Percentiles rank a stretch among this genome's conserved stretches.
Conservation (phyloP, 2,113 vertebrate genomes). For the Lophius piscatorius region DNA sequence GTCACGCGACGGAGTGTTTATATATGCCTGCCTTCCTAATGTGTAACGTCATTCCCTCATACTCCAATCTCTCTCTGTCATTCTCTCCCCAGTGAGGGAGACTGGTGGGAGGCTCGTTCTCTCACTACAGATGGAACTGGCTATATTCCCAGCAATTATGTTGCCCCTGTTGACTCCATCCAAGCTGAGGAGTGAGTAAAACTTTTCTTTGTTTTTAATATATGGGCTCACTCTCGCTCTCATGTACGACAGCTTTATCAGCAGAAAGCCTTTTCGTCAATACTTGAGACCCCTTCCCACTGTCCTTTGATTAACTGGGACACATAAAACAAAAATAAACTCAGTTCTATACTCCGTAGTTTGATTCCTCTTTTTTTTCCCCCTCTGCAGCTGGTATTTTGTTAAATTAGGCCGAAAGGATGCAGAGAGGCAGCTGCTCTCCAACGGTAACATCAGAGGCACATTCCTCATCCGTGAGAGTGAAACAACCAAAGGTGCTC, state of each 20-base stretch:
- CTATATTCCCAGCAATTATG: slow-evolving; percentile 99
- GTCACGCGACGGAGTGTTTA: slow-evolving; percentile 1
- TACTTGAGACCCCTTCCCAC: slow-evolving; percentile 20
- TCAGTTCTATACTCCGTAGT: too few relatives aligned
- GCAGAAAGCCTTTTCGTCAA: too few relatives aligned
- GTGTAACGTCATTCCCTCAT: slow-evolving; percentile 12
- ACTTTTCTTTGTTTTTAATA: slow-evolving; percentile 12
- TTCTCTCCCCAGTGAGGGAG: slow-evolving; percentile 88
- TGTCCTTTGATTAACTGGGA: too few relatives aligned
- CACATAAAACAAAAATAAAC: background rate
- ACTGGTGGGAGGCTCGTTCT: slow-evolving; percentile 99
- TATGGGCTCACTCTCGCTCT: background rate
- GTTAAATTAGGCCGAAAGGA: slow-evolving; percentile 98
- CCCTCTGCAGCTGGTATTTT: slow-evolving; percentile 91
- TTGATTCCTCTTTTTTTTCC: slow-evolving; percentile 3
- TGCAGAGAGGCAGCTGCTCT: slow-evolving; percentile 96
- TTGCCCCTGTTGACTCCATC: slow-evolving; percentile 98
- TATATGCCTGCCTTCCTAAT: slow-evolving; percentile 12
- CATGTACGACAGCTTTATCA: slow-evolving; percentile 18
- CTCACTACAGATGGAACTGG: slow-evolving; percentile 96
- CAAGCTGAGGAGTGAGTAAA: slow-evolving; percentile 97
- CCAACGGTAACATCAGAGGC: slow-evolving; percentile 95
- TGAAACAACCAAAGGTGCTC: slow-evolving; percentile 98
- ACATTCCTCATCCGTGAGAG: slow-evolving; percentile 99
- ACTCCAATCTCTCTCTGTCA: slow-evolving; percentile 19